Conservation (phyloP, 2,888 invertebrate genomes). For the Drosophila mulleri region DNA sequence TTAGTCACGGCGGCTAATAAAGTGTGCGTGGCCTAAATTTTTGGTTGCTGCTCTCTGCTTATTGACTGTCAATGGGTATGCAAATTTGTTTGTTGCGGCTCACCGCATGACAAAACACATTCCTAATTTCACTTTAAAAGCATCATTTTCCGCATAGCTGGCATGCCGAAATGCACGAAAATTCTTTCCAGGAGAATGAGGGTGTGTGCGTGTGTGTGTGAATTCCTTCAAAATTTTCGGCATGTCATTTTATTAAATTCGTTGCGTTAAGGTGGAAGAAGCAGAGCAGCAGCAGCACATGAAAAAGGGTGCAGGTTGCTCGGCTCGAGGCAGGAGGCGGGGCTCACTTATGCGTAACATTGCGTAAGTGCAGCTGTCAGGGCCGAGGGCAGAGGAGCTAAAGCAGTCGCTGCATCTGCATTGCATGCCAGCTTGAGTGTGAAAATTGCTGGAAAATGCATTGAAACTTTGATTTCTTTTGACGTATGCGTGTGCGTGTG, state of each 20-base stretch:
- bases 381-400: constrained; percentile 7
- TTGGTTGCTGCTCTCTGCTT: constrained; percentile 7
- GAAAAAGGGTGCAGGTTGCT: not conserved
- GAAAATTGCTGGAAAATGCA: constrained; percentile 74
- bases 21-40: constrained; percentile 30
- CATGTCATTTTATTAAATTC: constrained; percentile 61
- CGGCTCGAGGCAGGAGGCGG: not conserved
- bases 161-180: constrained; percentile 12
- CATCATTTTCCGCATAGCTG: constrained; percentile 81
- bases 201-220: not conserved
- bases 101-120: constrained; percentile 59
- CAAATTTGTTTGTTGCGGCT: constrained; percentile 38
- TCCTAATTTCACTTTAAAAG: constrained; percentile 64
- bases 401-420: constrained; percentile 30
- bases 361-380: constrained; percentile 80
- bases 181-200: constrained; percentile 8
- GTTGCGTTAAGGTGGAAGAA: constrained; percentile 9
- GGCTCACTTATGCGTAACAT: constrained; percentile 70
- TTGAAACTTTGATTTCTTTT: constrained; percentile 52
- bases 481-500: not conserved
- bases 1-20: constrained; percentile 64
- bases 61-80: constrained; percentile 53
- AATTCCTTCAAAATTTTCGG: constrained; percentile 37
- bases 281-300: not conserved
- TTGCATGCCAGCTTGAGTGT: constrained; percentile 73